Percentiles rank a stretch among this genome's conserved stretches.
Conservation (phyloP, 2,888 invertebrate genomes). For the Pediacus dermestoides region DNA sequence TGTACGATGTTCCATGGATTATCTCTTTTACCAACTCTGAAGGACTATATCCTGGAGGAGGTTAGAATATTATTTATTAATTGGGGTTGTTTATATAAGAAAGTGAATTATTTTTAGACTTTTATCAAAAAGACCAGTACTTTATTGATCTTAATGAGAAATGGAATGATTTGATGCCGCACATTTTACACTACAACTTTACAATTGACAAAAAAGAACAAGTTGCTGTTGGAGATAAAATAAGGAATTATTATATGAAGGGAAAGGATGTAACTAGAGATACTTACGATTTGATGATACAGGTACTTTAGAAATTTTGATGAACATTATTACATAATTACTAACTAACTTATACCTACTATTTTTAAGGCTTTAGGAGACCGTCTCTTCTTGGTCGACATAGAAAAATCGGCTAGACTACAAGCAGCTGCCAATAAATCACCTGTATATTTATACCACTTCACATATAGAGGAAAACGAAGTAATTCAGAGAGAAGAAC, state of each 20-base stretch:
- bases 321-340: too few species aligned
- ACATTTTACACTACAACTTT: slow-evolving; percentile 46
- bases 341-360: too few species aligned
- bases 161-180: slow-evolving; percentile 45
- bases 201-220: slow-evolving; percentile 34
- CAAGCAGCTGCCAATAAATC: slow-evolving; percentile 56
- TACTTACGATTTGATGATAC: slow-evolving; percentile 20
- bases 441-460: slow-evolving; percentile 65
- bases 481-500: slow-evolving; percentile 58
- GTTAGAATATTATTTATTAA: too few species aligned
- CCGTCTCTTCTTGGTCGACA: slow-evolving; percentile 59
- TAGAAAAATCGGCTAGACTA: slow-evolving; percentile 58
- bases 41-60: slow-evolving; percentile 65
- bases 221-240: slow-evolving; percentile 35
- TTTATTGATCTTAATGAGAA: slow-evolving; percentile 38
- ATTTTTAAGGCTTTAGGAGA: slow-evolving; percentile 63
- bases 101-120: slow-evolving; percentile 34
- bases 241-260: slow-evolving; percentile 43
- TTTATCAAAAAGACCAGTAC: slow-evolving; percentile 33
- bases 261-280: slow-evolving; percentile 34
- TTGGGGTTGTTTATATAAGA: too few species aligned
- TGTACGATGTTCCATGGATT: slow-evolving; percentile 67
- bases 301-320: too few species aligned
- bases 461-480: slow-evolving; percentile 56
- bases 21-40: slow-evolving; percentile 67